A percentile compares a stretch with the other conserved stretches of the same genome.
Evolutionary conservation across 2,888 invertebrate species (phyloP).

Genomic region (Amphimallon solstitiale): DNA sequence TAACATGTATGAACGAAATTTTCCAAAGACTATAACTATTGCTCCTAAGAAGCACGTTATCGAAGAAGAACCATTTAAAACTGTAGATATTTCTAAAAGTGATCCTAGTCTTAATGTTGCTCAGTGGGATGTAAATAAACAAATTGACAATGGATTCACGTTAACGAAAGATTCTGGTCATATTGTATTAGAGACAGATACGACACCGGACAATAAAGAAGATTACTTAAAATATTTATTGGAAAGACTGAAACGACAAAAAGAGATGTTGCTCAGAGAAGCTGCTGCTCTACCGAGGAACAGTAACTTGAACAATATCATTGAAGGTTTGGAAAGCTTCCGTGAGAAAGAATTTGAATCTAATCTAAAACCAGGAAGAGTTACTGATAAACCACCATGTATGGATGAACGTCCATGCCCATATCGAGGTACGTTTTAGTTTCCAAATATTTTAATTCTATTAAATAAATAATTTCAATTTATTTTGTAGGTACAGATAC

Average conservation of each 20-base stretch:
- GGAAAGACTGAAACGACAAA: conserved; percentile 58
- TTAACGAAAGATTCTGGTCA: conserved; percentile 36
- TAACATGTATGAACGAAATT: conserved; percentile 63
- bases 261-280: conserved; percentile 58
- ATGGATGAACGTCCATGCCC: conserved; percentile 2
- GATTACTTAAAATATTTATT: conserved; percentile 57
- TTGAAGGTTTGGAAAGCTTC: conserved; percentile 44
- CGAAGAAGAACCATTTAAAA: conserved; percentile 41
- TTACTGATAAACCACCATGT: background rate
- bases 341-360: conserved; percentile 16
- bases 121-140: conserved; percentile 44
- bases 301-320: conserved; percentile 50
- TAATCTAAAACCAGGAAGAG: background rate
- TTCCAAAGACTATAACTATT: conserved; percentile 56
- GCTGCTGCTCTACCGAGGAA: conserved; percentile 53
- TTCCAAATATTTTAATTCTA: no score
- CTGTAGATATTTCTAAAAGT: conserved; percentile 40
- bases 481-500: background rate
- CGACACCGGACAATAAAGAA: conserved; percentile 43
- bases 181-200: conserved; percentile 28
- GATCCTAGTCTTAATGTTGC: conserved; percentile 43
- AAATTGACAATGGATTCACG: conserved; percentile 23
- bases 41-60: conserved; percentile 49
- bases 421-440: background rate
- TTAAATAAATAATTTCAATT: background rate